Conservation (phyloP, 2,113 vertebrate species). For the Ictalurus punctatus region DNA sequence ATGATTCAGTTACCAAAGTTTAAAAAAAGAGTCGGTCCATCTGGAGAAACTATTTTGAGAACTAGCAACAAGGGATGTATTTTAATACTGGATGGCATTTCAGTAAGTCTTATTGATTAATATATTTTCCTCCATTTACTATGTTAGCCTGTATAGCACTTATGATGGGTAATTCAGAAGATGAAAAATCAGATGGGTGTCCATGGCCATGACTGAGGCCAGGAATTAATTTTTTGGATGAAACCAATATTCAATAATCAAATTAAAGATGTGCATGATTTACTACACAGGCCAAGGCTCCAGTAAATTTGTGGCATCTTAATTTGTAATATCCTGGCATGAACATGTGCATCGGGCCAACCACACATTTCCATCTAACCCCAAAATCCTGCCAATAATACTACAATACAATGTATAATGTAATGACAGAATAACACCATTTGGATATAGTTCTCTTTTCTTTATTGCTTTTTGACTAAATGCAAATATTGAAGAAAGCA, state of each 20-base stretch:
- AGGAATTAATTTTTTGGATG: slow-evolving; percentile 1
- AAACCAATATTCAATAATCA: neutral
- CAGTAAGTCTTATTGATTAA: slow-evolving; percentile 56
- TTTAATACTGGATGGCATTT: slow-evolving; percentile 57
- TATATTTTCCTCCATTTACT: slow-evolving; percentile 51
- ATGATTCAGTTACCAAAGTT: slow-evolving; percentile 38
- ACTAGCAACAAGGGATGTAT: slow-evolving; percentile 40
- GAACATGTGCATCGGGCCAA: neutral
- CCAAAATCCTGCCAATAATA: neutral
- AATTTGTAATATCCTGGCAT: slow-evolving; percentile 9
- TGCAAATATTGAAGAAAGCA: neutral
- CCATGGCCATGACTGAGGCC: slow-evolving; percentile 34
- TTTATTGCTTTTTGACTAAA: neutral
- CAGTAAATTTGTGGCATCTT: slow-evolving; percentile 18
- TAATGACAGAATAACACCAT: neutral
- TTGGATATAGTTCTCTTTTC: neutral
- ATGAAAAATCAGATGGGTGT: slow-evolving; percentile 16
- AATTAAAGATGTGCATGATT: neutral
- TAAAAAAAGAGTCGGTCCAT: slow-evolving; percentile 27
- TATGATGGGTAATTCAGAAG: slow-evolving; percentile 47
- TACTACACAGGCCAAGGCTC: neutral
- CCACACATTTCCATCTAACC: neutral
- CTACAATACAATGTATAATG: neutral
- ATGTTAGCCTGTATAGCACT: slow-evolving; percentile 32
- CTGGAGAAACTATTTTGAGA: slow-evolving; percentile 43